Evolutionary conservation across 2,888 invertebrate species (phyloP).

Genomic region (Melangyna quadrimaculata): DNA sequence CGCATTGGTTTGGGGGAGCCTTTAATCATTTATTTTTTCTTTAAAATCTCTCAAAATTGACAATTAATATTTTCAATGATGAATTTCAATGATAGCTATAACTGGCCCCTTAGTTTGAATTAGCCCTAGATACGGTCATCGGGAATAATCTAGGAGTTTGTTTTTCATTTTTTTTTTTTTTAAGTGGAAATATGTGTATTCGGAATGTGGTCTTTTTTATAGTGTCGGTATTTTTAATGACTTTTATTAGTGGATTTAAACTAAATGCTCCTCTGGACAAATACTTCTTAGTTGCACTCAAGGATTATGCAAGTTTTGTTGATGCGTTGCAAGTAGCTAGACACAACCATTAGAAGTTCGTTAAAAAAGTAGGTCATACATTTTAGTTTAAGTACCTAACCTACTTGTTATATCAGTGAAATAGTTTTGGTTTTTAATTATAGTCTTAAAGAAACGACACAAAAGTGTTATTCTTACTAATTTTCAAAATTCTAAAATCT

Average conservation of each 20-base stretch:
- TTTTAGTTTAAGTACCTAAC: no score
- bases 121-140: constrained; percentile 33
- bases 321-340: constrained; percentile 55
- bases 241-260: constrained; percentile 34
- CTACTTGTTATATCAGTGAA: no score
- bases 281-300: constrained; percentile 58
- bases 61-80: no score
- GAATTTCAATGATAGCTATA: no score
- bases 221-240: constrained; percentile 15
- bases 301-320: constrained; percentile 59
- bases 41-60: no score
- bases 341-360: constrained; percentile 59
- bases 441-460: no score
- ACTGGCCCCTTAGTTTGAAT: no score
- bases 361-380: constrained; percentile 48
- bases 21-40: no score
- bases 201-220: constrained; percentile 33
- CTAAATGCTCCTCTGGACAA: constrained; percentile 50
- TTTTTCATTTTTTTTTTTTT: not conserved
- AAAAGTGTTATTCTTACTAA: no score
- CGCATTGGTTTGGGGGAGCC: no score
- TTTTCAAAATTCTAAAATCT: no score
- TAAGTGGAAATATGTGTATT: constrained; percentile 30
- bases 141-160: not conserved
- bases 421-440: no score